These are phyloP conservation scores for Linyphia triangularis DNA, from an alignment of 2,888 invertebrate genomes.

Conservation along the genomic window DNA sequence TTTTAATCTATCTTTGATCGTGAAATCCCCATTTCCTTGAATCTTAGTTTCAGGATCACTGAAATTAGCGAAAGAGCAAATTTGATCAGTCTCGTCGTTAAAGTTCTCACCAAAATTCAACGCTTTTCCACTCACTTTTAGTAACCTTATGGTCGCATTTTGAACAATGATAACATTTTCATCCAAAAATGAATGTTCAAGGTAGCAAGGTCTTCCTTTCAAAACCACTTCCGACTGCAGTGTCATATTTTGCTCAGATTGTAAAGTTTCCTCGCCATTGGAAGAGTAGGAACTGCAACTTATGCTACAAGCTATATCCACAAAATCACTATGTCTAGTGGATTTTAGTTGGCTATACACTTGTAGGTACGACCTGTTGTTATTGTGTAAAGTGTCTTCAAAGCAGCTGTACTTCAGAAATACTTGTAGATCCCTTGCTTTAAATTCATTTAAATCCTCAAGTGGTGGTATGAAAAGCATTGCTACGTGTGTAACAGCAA, in stretches of 20 bases:
- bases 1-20: neutral
- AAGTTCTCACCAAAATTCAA: neutral
- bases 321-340: neutral
- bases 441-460: neutral
- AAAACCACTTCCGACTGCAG: neutral
- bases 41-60: neutral
- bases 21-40: neutral
- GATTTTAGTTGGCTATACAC: neutral
- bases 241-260: neutral
- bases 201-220: neutral
- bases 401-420: neutral
- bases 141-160: neutral
- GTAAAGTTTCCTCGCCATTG: neutral
- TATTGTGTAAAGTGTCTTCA: neutral
- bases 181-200: neutral
- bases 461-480: constrained; percentile 49
- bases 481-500: constrained; percentile 21
- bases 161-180: neutral
- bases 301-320: neutral
- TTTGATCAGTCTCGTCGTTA: neutral
- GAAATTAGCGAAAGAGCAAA: neutral
- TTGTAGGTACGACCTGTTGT: neutral
- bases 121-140: neutral
- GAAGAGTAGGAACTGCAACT: neutral
- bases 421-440: neutral